A percentile compares a stretch with the other conserved stretches of the same genome.
These are phyloP conservation scores for Syritta pipiens DNA, from an alignment of 2,888 invertebrate genomes.

Conservation along the genomic window DNA sequence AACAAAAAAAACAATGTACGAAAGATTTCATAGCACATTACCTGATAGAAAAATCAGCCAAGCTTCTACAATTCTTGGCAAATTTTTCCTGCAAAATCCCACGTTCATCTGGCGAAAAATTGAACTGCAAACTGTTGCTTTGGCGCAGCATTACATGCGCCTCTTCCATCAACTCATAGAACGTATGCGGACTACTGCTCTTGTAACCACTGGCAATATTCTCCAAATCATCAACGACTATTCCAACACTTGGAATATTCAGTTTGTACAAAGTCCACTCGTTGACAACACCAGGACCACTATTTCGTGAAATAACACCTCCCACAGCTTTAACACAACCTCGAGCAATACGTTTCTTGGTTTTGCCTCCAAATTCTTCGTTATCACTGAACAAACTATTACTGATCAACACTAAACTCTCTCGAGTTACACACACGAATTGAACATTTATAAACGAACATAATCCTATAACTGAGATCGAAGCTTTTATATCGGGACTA, in stretches of 20 bases:
- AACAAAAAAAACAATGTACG: too few relatives aligned
- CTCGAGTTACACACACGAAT: constrained; percentile 76
- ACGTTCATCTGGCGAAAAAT: constrained; percentile 71
- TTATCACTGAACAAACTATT: constrained; percentile 72
- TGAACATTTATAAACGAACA: constrained; percentile 77
- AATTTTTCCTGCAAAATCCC: constrained; percentile 73
- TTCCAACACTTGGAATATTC: constrained; percentile 83
- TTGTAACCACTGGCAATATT: constrained; percentile 84
- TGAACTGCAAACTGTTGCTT: constrained; percentile 75
- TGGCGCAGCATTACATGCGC: constrained; percentile 84
- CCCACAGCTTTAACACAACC: constrained; percentile 62
- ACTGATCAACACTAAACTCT: constrained; percentile 76
- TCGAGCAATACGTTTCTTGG: constrained; percentile 65
- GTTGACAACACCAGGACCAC: constrained; percentile 73
- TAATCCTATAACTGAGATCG: constrained; percentile 77
- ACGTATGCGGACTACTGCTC: constrained; percentile 84
- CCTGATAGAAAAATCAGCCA: constrained; percentile 78
- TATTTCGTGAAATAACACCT: constrained; percentile 73
- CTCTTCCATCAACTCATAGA: constrained; percentile 86
- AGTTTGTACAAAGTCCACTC: constrained; percentile 88
- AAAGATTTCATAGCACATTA: constrained; percentile 54
- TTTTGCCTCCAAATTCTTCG: constrained; percentile 55
- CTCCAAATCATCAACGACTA: constrained; percentile 85
- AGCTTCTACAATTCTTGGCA: constrained; percentile 75
- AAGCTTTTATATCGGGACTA: constrained; percentile 76